phyloP scores from a whole-genome alignment of 2,797 vertebrate species.

The Etheostoma perlongum region DNA sequence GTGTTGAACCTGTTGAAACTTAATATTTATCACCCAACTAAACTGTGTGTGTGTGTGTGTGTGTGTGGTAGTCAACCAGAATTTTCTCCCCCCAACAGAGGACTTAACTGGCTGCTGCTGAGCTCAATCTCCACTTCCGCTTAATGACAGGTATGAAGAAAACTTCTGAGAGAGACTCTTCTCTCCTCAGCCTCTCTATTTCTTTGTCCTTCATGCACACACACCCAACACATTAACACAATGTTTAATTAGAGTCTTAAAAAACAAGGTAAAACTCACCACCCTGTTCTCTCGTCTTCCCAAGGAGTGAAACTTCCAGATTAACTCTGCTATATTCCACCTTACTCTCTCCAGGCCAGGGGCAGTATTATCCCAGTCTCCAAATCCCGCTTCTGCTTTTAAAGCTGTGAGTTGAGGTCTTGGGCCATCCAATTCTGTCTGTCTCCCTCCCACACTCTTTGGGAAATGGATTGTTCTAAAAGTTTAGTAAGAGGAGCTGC shows the following conservation, averaged over 20 bases:
- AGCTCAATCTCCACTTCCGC: conserved; percentile 60
- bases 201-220: conserved; percentile 18
- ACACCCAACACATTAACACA: conserved; percentile 14
- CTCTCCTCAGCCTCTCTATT: background rate
- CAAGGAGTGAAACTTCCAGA: conserved; percentile 64
- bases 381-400: conserved; percentile 70
- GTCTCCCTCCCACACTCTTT: conserved; percentile 82
- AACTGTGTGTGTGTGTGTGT: conserved; percentile 12
- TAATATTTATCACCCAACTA: conserved; percentile 17
- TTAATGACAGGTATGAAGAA: conserved; percentile 70
- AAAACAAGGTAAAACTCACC: conserved; percentile 71
- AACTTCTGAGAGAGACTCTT: conserved; percentile 5
- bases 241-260: conserved; percentile 39
- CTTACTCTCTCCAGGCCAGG: conserved; percentile 58
- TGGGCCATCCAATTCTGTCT: conserved; percentile 77
- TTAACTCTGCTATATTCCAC: conserved; percentile 79
- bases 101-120: conserved; percentile 42
- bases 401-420: conserved; percentile 78
- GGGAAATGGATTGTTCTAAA: conserved; percentile 86
- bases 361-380: conserved; percentile 75
- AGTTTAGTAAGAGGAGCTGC: conserved; percentile 80
- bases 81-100: conserved; percentile 27
- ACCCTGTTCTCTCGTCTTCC: conserved; percentile 47
- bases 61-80: conserved; percentile 42
- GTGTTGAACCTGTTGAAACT: conserved; percentile 9